Percentiles rank a stretch among this genome's conserved stretches.
phyloP scores from a whole-genome alignment of 2,888 invertebrate genomes.

The Chloroclysta siterata region DNA sequence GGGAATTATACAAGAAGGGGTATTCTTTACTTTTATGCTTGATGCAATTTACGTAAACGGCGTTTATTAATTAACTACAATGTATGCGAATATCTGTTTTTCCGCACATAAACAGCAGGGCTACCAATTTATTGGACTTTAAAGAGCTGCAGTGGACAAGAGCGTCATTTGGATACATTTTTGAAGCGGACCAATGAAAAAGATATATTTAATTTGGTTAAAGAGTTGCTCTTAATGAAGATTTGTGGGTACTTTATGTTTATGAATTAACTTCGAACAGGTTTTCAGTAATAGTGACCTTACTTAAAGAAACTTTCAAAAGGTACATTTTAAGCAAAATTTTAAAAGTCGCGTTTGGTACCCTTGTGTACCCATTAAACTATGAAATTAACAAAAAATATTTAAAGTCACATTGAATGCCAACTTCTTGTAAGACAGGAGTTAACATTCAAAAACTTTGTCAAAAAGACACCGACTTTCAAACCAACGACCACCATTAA shows the following conservation, averaged over 20 bases:
- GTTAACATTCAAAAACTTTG: conserved; percentile 37
- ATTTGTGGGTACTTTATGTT: conserved; percentile 5
- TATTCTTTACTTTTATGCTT: conserved; percentile 57
- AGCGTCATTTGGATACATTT: conserved; percentile 11
- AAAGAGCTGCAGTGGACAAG: conserved; percentile 21
- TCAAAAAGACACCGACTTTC: conserved; percentile 48
- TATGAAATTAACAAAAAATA: too few relatives aligned
- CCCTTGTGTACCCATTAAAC: too few relatives aligned
- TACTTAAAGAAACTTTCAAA: too few relatives aligned
- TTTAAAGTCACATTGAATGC: not conserved
- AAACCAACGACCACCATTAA: conserved; percentile 58
- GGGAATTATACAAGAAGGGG: conserved; percentile 41
- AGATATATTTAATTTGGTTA: conserved; percentile 12
- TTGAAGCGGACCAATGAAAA: not conserved
- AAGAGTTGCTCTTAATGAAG: conserved; percentile 10
- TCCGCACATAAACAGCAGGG: conserved; percentile 21
- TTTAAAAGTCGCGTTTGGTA: too few relatives aligned
- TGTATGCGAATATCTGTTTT: conserved; percentile 27
- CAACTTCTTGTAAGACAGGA: conserved; percentile 4
- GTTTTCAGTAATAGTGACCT: not conserved
- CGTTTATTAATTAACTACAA: conserved; percentile 50
- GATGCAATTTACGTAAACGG: conserved; percentile 54
- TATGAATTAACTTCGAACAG: not conserved
- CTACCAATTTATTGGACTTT: conserved; percentile 28
- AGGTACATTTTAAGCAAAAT: too few relatives aligned